Evolutionary conservation across 2,888 invertebrate species (phyloP).

Genomic region (Phymatocera aterrima): DNA sequence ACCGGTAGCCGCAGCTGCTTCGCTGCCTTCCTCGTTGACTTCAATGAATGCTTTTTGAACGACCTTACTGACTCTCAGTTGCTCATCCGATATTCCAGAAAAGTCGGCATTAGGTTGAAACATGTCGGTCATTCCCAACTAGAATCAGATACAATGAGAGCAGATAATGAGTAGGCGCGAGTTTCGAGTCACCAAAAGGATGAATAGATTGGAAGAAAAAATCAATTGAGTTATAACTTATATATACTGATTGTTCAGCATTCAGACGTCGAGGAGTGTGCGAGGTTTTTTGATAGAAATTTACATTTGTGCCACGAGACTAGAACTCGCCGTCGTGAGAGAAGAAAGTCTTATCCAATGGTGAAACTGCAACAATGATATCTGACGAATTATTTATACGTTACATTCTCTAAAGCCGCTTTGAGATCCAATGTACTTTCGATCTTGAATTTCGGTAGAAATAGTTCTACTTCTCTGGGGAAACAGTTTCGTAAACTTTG

Average conservation of each 20-base stretch:
- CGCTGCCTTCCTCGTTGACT: slow-evolving; percentile 89
- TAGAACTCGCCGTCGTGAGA: background rate
- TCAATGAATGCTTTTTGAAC: slow-evolving; percentile 89
- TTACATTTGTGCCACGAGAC: background rate
- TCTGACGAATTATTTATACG: slow-evolving; percentile 43
- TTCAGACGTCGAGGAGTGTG: no score
- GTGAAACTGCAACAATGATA: no score
- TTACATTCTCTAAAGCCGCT: slow-evolving; percentile 80
- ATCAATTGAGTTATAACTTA: no score
- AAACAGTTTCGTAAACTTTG: slow-evolving; percentile 18
- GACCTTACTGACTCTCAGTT: slow-evolving; percentile 81
- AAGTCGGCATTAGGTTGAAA: background rate
- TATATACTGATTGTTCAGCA: no score
- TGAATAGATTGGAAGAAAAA: background rate
- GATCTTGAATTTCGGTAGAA: slow-evolving; percentile 86
- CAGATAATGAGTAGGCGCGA: background rate
- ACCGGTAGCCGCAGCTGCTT: slow-evolving; percentile 89
- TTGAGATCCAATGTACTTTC: slow-evolving; percentile 82
- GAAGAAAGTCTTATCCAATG: background rate
- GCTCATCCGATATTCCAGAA: slow-evolving; percentile 75
- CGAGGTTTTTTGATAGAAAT: no score
- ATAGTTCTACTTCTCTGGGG: slow-evolving; percentile 79
- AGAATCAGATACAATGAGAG: background rate
- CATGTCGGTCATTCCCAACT: background rate
- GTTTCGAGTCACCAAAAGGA: background rate